Evolutionary conservation across 1,140 invertebrate species (phyloP).

Genomic region (Cataglyphis hispanica): DNA sequence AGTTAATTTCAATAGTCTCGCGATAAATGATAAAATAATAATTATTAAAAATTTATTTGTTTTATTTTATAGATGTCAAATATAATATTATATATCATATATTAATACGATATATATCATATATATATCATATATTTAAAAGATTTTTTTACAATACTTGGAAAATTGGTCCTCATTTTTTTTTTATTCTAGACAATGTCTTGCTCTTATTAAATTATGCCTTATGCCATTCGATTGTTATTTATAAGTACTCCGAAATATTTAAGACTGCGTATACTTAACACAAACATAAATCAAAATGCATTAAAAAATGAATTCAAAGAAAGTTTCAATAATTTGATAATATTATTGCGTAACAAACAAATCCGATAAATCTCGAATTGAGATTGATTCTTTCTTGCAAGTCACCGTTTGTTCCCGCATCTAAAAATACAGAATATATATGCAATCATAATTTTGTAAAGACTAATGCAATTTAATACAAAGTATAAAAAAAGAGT

Average conservation of each 20-base stretch:
- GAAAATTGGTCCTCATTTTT: too few relatives aligned
- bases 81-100: not conserved
- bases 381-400: not conserved
- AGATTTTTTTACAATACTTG: too few relatives aligned
- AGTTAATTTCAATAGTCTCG: not conserved
- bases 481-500: not conserved
- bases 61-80: not conserved
- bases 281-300: constrained; percentile 2
- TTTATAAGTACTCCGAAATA: not conserved
- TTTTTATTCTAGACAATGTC: not conserved
- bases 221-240: not conserved
- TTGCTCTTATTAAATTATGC: not conserved
- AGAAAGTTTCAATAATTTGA: not conserved
- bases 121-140: too few relatives aligned
- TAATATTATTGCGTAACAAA: not conserved
- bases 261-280: not conserved
- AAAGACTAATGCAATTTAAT: not conserved
- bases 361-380: not conserved
- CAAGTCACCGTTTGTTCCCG: constrained; percentile 6
- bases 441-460: not conserved
- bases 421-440: not conserved
- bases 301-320: too few relatives aligned
- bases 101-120: too few relatives aligned
- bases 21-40: not conserved
- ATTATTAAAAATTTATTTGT: not conserved